A percentile compares a stretch with the other conserved stretches of the same genome.
Conservation (phyloP, 2,113 vertebrate species). For the Corydoras maculifer region DNA sequence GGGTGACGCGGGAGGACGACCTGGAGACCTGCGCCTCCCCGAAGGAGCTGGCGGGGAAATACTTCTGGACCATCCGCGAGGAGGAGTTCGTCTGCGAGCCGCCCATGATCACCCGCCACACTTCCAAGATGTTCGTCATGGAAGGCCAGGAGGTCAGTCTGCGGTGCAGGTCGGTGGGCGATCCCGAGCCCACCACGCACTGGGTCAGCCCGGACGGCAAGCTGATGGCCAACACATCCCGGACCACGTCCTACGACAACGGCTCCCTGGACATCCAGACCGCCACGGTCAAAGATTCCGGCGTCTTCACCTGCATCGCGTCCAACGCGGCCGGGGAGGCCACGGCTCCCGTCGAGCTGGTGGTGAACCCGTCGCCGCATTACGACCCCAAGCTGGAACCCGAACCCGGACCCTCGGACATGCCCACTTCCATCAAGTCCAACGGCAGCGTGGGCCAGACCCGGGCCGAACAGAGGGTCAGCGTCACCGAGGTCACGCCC, state of each 20-base stretch:
- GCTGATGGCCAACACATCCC: constrained; percentile 70
- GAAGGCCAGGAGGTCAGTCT: constrained; percentile 73
- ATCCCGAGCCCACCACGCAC: constrained; percentile 71
- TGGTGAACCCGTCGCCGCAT: constrained; percentile 72
- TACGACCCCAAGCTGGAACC: constrained; percentile 66
- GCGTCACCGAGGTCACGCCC: constrained; percentile 62
- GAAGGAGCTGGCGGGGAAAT: constrained; percentile 67
- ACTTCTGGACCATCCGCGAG: constrained; percentile 77
- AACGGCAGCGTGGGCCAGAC: constrained; percentile 58
- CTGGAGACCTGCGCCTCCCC: constrained; percentile 75
- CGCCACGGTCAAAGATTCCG: constrained; percentile 71
- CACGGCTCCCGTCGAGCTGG: constrained; percentile 67
- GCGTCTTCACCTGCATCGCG: constrained; percentile 72
- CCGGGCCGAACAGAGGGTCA: constrained; percentile 61
- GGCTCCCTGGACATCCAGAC: constrained; percentile 73
- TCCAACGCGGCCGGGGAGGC: constrained; percentile 74
- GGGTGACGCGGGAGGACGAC: constrained; percentile 73
- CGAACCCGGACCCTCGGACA: constrained; percentile 72
- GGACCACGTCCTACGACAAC: constrained; percentile 70
- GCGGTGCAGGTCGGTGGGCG: constrained; percentile 71
- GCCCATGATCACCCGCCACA: constrained; percentile 73
- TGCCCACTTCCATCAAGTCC: constrained; percentile 74
- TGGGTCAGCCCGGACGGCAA: constrained; percentile 75
- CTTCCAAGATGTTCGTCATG: constrained; percentile 73
- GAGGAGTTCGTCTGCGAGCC: constrained; percentile 78